These are phyloP conservation scores for Guaruba guarouba DNA, from an alignment of 2,113 vertebrate species.

Conservation along the genomic window DNA sequence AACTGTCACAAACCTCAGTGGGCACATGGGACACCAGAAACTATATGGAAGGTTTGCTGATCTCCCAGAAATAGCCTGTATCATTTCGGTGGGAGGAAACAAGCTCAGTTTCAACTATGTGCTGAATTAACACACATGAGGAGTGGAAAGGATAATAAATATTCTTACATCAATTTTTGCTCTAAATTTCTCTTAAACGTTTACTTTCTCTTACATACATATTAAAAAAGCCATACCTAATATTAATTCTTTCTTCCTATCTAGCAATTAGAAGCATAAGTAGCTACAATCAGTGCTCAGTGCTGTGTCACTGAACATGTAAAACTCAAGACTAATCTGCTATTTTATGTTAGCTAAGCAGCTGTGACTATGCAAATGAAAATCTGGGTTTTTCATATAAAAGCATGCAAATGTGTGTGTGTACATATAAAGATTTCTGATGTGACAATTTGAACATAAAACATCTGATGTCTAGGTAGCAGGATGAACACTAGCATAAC, in stretches of 20 bases:
- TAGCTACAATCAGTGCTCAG: background rate
- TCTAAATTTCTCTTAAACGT: background rate
- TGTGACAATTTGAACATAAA: background rate
- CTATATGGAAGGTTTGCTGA: background rate
- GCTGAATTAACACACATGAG: background rate
- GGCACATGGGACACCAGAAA: background rate
- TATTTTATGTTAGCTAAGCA: background rate
- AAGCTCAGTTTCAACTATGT: background rate
- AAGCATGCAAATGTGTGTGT: background rate
- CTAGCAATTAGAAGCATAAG: background rate
- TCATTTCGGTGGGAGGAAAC: background rate
- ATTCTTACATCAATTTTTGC: background rate
- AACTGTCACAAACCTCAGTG: background rate
- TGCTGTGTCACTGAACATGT: background rate
- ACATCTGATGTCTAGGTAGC: background rate
- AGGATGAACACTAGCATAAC: background rate
- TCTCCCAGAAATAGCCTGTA: background rate
- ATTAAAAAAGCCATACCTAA: background rate
- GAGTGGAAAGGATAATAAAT: background rate
- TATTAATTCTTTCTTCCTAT: background rate
- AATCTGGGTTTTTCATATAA: background rate
- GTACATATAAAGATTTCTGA: background rate
- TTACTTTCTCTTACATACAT: background rate
- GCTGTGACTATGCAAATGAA: background rate
- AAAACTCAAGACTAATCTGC: background rate